Evolutionary conservation across 2,888 invertebrate species (phyloP).

Genomic region (Acronicta aceris): DNA sequence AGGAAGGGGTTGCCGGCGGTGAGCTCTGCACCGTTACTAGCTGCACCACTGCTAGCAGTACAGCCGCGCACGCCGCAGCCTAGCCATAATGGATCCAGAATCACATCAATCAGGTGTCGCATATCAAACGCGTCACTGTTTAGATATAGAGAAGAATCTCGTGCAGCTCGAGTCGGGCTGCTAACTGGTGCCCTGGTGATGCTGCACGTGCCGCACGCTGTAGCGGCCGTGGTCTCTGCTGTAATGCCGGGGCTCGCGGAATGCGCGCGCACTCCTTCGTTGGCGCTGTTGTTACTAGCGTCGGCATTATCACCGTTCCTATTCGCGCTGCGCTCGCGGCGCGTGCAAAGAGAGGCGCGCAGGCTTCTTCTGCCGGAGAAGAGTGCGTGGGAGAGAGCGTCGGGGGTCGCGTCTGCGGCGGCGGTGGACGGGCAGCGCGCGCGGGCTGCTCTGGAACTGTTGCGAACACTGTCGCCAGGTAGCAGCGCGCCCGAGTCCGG

Average conservation of each 20-base stretch:
- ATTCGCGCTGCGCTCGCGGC: conserved; percentile 93
- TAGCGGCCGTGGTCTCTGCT: conserved; percentile 74
- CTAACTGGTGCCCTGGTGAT: conserved; percentile 92
- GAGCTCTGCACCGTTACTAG: conserved; percentile 86
- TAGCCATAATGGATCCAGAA: conserved; percentile 88
- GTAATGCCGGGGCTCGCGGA: conserved; percentile 87
- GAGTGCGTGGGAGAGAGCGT: conserved; percentile 87
- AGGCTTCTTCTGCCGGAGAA: conserved; percentile 80
- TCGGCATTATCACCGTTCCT: conserved; percentile 92
- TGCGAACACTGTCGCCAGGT: conserved; percentile 82
- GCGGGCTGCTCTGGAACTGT: conserved; percentile 80
- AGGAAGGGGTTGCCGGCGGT: conserved; percentile 82
- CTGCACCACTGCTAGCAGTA: conserved; percentile 76
- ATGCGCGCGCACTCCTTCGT: conserved; percentile 83
- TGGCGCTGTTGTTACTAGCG: conserved; percentile 89
- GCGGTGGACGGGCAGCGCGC: conserved; percentile 87
- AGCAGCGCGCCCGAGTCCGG: conserved; percentile 77
- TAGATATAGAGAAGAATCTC: conserved; percentile 95
- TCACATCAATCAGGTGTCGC: conserved; percentile 93
- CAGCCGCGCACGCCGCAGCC: conserved; percentile 84
- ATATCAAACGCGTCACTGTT: conserved; percentile 96
- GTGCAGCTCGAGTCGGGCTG: conserved; percentile 94
- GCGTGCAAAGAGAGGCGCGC: conserved; percentile 88
- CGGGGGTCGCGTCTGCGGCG: conserved; percentile 88
- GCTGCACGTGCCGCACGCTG: conserved; percentile 92